Percentiles rank a stretch among this genome's conserved stretches.
Evolutionary conservation across 2,888 invertebrate genomes (phyloP).

Genomic region (Antheraea assamensis): DNA sequence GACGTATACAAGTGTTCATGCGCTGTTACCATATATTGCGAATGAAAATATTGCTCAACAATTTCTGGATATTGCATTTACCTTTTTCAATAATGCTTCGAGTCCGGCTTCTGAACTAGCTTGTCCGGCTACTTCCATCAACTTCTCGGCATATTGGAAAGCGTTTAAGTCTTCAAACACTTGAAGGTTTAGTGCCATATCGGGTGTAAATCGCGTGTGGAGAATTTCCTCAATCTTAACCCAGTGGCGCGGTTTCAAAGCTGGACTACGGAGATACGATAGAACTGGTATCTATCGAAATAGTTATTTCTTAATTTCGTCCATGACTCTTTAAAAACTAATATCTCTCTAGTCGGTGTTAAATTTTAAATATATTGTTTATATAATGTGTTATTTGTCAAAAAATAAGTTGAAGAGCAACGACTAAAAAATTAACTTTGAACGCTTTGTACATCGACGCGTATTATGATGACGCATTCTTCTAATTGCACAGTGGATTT

Average conservation of each 20-base stretch:
- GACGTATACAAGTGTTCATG: no score
- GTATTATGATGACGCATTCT: background rate
- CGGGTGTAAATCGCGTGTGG: slow-evolving; percentile 87
- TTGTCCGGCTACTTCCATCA: slow-evolving; percentile 93
- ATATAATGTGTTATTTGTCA: no score
- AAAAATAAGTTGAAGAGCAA: no score
- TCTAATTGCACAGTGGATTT: background rate
- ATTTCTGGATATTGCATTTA: slow-evolving; percentile 37
- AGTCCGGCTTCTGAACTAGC: slow-evolving; percentile 94
- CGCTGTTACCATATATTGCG: background rate
- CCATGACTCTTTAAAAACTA: background rate
- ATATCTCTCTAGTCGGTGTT: background rate
- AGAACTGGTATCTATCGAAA: slow-evolving; percentile 86
- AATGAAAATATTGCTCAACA: background rate
- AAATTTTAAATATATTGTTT: background rate
- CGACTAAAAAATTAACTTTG: no score
- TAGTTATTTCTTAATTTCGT: background rate
- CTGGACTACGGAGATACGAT: slow-evolving; percentile 90
- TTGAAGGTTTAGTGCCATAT: slow-evolving; percentile 85
- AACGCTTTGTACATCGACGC: no score
- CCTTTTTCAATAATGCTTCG: slow-evolving; percentile 90
- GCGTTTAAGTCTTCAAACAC: slow-evolving; percentile 88
- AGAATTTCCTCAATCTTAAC: slow-evolving; percentile 89
- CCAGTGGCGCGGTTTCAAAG: slow-evolving; percentile 92
- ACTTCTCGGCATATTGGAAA: slow-evolving; percentile 86